Evolutionary conservation across 2,888 invertebrate genomes (phyloP).

Genomic region (Phytoseiulus persimilis): DNA sequence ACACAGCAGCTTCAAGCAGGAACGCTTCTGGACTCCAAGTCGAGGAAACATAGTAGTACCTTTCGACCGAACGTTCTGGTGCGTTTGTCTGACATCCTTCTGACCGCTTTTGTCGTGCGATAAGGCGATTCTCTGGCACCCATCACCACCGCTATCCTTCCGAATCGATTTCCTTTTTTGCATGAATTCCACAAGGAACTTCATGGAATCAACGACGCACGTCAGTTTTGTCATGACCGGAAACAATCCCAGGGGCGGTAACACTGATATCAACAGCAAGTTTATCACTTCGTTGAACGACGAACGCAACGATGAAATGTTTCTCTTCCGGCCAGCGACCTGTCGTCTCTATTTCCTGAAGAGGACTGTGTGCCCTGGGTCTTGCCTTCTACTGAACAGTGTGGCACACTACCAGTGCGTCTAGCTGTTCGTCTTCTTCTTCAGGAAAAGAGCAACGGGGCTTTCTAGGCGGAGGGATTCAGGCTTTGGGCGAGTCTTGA

Average conservation of each 20-base stretch:
- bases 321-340: neutral
- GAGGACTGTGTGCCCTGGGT: neutral
- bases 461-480: neutral
- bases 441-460: neutral
- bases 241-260: too few species aligned
- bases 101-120: neutral
- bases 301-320: neutral
- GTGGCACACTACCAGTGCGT: neutral
- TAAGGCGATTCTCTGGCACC: neutral
- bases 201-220: slow-evolving; percentile 6
- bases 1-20: neutral
- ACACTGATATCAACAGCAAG: too few species aligned
- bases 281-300: neutral
- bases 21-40: neutral
- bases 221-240: neutral
- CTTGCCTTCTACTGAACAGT: neutral
- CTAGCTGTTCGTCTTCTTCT: neutral
- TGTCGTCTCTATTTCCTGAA: neutral
- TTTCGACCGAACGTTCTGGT: neutral
- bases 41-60: neutral
- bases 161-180: neutral
- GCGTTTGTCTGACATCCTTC: neutral
- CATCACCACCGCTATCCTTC: neutral
- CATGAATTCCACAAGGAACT: slow-evolving; percentile 7
- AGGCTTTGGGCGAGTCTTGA: neutral